Conservation (phyloP, 2,888 invertebrate species). For the Magallana nippona region DNA sequence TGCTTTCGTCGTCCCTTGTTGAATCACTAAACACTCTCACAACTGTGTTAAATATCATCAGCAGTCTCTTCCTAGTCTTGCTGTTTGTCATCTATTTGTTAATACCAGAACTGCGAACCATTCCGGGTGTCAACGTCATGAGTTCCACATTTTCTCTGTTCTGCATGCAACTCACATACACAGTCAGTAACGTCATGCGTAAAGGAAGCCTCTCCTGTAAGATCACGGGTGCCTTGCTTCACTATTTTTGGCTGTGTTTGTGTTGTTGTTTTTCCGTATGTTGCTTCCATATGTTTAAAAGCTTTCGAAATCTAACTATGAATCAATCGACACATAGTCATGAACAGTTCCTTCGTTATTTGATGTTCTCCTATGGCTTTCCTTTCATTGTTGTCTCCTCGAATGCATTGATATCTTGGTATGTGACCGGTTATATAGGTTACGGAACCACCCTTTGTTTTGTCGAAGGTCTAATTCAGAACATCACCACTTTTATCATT, state of each 20-base stretch:
- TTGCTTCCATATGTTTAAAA: not conserved
- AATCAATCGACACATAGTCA: not conserved
- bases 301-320: not conserved
- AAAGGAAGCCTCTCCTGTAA: not conserved
- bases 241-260: conserved; percentile 21
- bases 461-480: not conserved
- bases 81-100: not conserved
- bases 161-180: conserved; percentile 6
- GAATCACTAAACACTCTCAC: not conserved
- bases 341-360: not conserved
- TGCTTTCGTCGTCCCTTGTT: not conserved
- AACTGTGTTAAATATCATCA: not conserved
- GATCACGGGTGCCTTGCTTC: not conserved
- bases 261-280: not conserved
- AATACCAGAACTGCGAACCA: not conserved
- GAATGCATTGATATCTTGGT: not conserved
- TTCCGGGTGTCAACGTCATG: not conserved
- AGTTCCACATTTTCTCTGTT: not conserved
- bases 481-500: not conserved
- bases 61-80: not conserved
- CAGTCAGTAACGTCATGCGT: not conserved
- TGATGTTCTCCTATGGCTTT: not conserved
- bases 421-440: not conserved
- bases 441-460: not conserved
- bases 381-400: not conserved